phyloP scores from a whole-genome alignment of 2,888 invertebrate species.

The Desoria tigrina region DNA sequence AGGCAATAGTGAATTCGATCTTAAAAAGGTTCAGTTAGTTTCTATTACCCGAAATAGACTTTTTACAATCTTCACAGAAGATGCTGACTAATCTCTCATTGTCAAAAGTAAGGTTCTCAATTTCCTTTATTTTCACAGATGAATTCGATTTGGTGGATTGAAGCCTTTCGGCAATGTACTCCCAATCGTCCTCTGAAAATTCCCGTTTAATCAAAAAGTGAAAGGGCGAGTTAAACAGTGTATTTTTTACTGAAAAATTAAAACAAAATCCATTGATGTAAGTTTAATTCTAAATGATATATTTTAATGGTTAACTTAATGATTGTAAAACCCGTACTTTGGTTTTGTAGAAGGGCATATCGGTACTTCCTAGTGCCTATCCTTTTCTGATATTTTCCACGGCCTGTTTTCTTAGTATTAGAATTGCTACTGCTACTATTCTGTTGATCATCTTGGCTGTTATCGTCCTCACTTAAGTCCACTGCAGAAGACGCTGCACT shows the following conservation, averaged over 20 bases:
- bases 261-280: background rate
- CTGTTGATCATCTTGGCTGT: background rate
- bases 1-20: too few species aligned
- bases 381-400: conserved; percentile 1
- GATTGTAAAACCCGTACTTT: conserved; percentile 1
- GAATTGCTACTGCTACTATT: background rate
- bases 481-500: background rate
- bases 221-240: conserved; percentile 11
- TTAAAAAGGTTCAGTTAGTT: background rate
- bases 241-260: conserved; percentile 16
- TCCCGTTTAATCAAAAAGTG: conserved; percentile 23
- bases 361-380: conserved; percentile 2
- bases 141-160: conserved; percentile 23
- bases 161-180: conserved; percentile 21
- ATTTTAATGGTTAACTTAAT: background rate
- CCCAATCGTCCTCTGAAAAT: conserved; percentile 17
- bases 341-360: conserved; percentile 3
- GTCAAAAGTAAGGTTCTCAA: conserved; percentile 15
- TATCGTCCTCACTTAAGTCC: conserved; percentile 5
- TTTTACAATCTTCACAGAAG: conserved; percentile 23
- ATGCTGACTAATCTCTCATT: conserved; percentile 20
- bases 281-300: too few species aligned
- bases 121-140: conserved; percentile 25
- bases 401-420: background rate
- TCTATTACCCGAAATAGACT: conserved; percentile 22